phyloP scores from a whole-genome alignment of 2,113 vertebrate genomes.

The Bucco capensis region DNA sequence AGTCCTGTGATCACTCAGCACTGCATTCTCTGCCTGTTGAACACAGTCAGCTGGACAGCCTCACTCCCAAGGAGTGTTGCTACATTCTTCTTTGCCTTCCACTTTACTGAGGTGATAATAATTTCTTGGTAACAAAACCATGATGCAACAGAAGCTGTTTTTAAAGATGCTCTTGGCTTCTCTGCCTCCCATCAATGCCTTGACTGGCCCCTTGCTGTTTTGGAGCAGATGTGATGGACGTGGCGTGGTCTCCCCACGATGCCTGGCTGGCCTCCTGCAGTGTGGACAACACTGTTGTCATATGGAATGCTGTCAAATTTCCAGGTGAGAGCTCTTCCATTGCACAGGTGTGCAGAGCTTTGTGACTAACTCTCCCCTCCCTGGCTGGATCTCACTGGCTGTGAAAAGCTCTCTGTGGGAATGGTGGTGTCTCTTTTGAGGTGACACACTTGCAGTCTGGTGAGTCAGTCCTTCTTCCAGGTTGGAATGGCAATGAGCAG shows the following conservation, averaged over 20 bases:
- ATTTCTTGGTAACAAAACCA: background rate
- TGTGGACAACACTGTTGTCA: conserved; percentile 97
- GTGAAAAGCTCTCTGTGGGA: background rate
- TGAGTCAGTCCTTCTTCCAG: background rate
- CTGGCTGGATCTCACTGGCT: background rate
- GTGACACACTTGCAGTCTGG: background rate
- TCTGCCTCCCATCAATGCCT: background rate
- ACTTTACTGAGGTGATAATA: background rate
- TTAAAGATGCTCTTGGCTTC: background rate
- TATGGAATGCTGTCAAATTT: conserved; percentile 98
- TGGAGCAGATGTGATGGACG: conserved; percentile 94
- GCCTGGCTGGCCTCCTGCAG: conserved; percentile 97
- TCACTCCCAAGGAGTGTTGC: background rate
- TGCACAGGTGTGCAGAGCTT: background rate
- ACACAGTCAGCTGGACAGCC: background rate
- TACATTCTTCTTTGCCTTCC: background rate
- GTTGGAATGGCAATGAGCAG: background rate
- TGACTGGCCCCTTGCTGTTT: background rate
- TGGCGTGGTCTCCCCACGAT: conserved; percentile 96
- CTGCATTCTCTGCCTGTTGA: background rate
- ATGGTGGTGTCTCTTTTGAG: background rate
- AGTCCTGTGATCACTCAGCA: background rate
- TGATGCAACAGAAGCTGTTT: background rate
- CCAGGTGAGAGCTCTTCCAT: conserved; percentile 77
- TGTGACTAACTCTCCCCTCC: background rate